phyloP scores from a whole-genome alignment of 2,888 invertebrate species.

The Matsumyia berberina region DNA sequence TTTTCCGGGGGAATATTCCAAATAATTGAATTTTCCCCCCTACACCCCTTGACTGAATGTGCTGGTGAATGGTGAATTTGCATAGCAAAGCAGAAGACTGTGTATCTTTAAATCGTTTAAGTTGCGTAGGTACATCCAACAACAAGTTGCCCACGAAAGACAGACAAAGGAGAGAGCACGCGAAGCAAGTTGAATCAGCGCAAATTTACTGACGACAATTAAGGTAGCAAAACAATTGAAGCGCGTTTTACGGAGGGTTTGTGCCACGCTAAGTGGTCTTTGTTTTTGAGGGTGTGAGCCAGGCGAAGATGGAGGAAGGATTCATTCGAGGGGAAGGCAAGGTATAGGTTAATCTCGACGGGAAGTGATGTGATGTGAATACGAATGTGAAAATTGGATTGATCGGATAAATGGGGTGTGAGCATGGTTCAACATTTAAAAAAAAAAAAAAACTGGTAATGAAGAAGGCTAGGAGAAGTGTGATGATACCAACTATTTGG shows the following conservation, averaged over 20 bases:
- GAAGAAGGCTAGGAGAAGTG: not conserved
- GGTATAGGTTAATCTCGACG: not conserved
- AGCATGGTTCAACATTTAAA: not conserved
- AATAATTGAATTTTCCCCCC: constrained; percentile 65
- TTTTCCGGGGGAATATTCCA: constrained; percentile 25
- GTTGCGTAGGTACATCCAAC: not conserved
- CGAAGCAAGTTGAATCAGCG: too few species aligned
- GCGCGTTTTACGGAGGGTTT: not conserved
- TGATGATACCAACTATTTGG: too few species aligned
- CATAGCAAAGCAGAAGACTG: constrained; percentile 40
- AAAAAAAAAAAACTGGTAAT: not conserved
- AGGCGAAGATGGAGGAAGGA: not conserved
- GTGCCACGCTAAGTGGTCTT: not conserved
- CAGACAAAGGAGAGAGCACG: not conserved
- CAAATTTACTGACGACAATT: constrained; percentile 1
- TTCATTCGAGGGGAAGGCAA: not conserved
- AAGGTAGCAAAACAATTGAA: constrained; percentile 4
- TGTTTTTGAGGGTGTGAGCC: not conserved
- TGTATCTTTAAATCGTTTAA: constrained; percentile 23
- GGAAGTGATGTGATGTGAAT: constrained; percentile 1
- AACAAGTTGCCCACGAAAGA: constrained; percentile 17
- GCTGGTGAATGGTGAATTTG: constrained; percentile 52
- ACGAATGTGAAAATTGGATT: not conserved
- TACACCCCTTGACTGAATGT: constrained; percentile 45
- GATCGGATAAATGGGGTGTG: not conserved